These are phyloP conservation scores for Lipotes vexillifer DNA, from an alignment of 2,113 vertebrate species.

Conservation along the genomic window DNA sequence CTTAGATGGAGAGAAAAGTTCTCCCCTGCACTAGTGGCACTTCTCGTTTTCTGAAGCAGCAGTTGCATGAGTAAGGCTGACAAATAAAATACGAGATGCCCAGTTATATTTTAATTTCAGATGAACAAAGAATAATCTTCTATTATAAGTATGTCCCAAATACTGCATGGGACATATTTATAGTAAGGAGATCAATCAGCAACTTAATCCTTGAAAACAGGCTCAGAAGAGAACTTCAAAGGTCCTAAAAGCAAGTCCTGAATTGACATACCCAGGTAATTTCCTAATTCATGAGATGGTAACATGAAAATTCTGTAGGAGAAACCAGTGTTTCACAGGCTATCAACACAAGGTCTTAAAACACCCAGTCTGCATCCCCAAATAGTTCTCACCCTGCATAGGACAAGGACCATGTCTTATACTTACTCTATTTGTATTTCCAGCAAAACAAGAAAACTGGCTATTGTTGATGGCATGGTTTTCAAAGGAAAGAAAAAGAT, in stretches of 20 bases:
- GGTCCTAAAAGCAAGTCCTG: not conserved
- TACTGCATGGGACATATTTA: not conserved
- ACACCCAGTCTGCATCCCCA: not conserved
- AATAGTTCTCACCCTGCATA: not conserved
- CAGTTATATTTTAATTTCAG: not conserved
- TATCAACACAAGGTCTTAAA: not conserved
- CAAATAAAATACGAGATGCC: not conserved
- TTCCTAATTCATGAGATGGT: not conserved
- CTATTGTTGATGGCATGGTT: not conserved
- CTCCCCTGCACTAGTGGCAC: not conserved
- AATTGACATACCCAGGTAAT: not conserved
- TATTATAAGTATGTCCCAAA: not conserved
- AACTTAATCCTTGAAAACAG: conserved; percentile 25
- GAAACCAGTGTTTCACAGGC: not conserved
- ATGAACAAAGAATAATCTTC: not conserved
- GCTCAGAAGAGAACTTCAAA: not conserved
- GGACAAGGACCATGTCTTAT: not conserved
- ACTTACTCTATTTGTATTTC: not conserved
- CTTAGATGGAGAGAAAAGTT: not conserved
- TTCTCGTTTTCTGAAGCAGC: not conserved
- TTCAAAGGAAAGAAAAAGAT: not conserved
- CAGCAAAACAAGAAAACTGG: not conserved
- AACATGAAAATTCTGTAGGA: not conserved
- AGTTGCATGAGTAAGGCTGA: not conserved
- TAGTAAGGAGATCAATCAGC: not conserved